Base-by-base conservation (phyloP, 2,113 vertebrate species). In the Connochaetes taurinus region DNA sequence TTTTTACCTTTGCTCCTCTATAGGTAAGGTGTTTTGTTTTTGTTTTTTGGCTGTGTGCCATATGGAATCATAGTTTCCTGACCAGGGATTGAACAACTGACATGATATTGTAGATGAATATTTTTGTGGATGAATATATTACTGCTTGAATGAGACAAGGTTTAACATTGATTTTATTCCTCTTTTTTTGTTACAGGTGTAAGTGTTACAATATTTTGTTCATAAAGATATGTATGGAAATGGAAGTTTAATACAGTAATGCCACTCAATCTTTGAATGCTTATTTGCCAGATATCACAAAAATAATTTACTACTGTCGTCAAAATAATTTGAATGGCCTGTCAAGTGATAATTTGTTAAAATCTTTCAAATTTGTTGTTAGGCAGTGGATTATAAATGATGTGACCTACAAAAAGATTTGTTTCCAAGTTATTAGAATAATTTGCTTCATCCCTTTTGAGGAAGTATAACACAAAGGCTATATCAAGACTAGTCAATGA, bases 381-480 rank as follows among this genome's bases (percentile, higher is more conserved):
- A 90, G 81, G 13, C 45, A 94, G 52, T 92, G 29, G 36, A 43
- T 95, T 92, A 62, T 29, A 95, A 94, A 93, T 82, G 19, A 83
- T 52, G 27, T 78, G n/a, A 88, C 86, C 74, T 76, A 50, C 25
- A 86, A 81, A 82, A 82, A 33, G 43, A 86, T 96, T 76, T 97
- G 36, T 91, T 97, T 81, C 80, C 74, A 97, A 83, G 62, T 47
- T 80, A 52, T 86, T 74, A 92, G 80, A 90, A 87, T 97, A 40
- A 96, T 90, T 97, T 96, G 55, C 53, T 92, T 87, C 91, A 55
- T 85, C 36, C 25, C 29, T 91, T 93, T 96, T 27, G 85, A 86
- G 11, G 71, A 96, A 90, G 45, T 87, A 74, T 62, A 92, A 94
- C 62, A 97, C 94, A 74, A 97, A 95, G 90, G 33, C 81, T 95